A percentile compares a stretch with the other conserved stretches of the same genome.
Evolutionary conservation across 2,113 vertebrate genomes (phyloP).

Genomic region (Plotosus lineatus): DNA sequence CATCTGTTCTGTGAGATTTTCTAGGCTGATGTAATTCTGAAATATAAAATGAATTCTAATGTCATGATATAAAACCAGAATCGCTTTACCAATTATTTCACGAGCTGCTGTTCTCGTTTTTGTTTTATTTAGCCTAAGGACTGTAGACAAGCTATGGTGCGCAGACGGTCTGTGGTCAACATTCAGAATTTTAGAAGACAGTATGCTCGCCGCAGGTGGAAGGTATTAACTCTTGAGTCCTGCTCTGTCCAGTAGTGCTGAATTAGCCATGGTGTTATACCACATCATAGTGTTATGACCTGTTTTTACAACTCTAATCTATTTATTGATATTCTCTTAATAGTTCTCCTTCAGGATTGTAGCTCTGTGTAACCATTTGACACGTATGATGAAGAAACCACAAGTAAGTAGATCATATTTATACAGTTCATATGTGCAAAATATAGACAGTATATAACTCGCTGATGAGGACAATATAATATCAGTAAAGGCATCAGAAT

Average conservation of each 20-base stretch:
- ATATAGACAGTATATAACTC: no score
- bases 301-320: neutral
- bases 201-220: conserved; percentile 88
- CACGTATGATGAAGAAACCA: conserved; percentile 84
- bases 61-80: neutral
- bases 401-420: conserved; percentile 69
- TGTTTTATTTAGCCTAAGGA: conserved; percentile 78
- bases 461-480: neutral
- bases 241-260: neutral
- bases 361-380: conserved; percentile 89
- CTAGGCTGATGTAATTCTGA: neutral
- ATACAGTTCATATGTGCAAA: neutral
- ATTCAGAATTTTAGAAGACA: conserved; percentile 92
- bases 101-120: neutral
- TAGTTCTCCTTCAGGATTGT: conserved; percentile 90
- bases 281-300: neutral
- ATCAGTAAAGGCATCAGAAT: conserved; percentile 30
- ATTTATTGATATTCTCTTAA: conserved; percentile 16
- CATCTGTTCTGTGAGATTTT: neutral
- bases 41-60: neutral
- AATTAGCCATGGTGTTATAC: neutral
- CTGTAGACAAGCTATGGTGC: conserved; percentile 84
- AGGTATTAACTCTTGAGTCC: conserved; percentile 72
- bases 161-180: conserved; percentile 87
- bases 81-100: neutral